phyloP scores from a whole-genome alignment of 2,113 vertebrate species.

The Corythornis vintsioides region DNA sequence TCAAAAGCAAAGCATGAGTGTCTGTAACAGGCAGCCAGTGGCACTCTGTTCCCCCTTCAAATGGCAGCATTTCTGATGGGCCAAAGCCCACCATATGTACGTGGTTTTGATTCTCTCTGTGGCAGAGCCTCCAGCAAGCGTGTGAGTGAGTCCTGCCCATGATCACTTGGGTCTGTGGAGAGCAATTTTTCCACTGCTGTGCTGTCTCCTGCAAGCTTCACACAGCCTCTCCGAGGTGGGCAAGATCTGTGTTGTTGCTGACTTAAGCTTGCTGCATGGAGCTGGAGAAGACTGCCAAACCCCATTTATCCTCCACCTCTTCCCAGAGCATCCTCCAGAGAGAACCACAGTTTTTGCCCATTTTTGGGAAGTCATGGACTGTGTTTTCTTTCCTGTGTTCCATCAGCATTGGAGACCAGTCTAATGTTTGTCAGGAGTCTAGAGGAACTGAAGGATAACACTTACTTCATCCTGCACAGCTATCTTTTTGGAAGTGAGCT shows the following conservation, averaged over 20 bases:
- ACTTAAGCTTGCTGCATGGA: background rate
- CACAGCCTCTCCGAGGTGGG: background rate
- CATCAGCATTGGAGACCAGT: background rate
- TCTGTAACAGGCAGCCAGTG: background rate
- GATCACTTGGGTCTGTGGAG: background rate
- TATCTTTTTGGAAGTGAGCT: constrained; percentile 19
- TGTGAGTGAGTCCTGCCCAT: background rate
- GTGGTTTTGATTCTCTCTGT: background rate
- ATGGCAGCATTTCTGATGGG: background rate
- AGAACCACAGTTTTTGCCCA: background rate
- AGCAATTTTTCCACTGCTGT: background rate
- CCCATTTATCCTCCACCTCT: background rate
- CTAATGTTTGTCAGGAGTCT: constrained; percentile 17
- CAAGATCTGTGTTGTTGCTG: background rate
- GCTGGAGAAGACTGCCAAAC: background rate
- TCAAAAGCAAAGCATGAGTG: background rate
- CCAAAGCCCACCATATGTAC: background rate
- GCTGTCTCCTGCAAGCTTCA: background rate
- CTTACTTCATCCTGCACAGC: constrained; percentile 36
- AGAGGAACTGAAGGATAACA: background rate
- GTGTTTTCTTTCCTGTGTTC: constrained; percentile 29
- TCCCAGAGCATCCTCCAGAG: background rate
- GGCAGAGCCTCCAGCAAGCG: background rate
- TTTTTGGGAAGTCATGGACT: background rate
- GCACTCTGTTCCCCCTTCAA: background rate